Base-by-base conservation (phyloP, 2,113 vertebrate genomes). In the Eublepharis macularius region DNA sequence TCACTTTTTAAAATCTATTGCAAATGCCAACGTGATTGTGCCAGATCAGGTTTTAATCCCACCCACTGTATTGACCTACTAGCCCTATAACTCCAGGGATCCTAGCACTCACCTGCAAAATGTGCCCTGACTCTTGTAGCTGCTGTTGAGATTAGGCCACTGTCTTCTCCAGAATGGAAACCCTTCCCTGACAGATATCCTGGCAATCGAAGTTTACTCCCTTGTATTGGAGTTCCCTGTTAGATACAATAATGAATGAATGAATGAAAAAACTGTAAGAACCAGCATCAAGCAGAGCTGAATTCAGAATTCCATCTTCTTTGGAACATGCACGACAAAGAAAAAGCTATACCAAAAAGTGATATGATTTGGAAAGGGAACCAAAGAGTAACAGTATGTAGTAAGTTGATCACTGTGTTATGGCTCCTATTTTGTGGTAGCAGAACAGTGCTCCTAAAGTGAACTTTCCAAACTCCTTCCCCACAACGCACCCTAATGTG, bases 151-250 rank as follows among this genome's bases (percentile, higher is more conserved):
- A 99, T 97, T 91, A 99, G 91, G 70, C 97, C 96, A 2, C 97
- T 97, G 92, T 99, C 98, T 10, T 99, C 99, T 87, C 95, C 95
- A 1, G 97, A 98, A 92, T 99, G 98, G 92, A 99, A 99, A 41
- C 98, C 97, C 93, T 99, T 99, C 63, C 99, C 99, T 43, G 99
- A 99, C 11, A 99, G 93, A 85, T 99, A 99, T 10, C 99, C 99
- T 36, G 99, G 99, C 86, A 99, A 96, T 80, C 98, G 97, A 49
- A 99, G 96, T 93, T 98, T 99, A 94, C 98, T 99, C 92, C 98
- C 98, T 93, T 98, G 98, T 89, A 99, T 98, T 0, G 98, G 96
- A 9, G 98, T 98, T 84, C 95, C 96, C 99, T 99, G 91, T 24
- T 72, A 80, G 60, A 81, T 81, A 45, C 43, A 74, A 83, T 17